Base-by-base conservation (phyloP, 2,888 invertebrate genomes). In the Petrolisthes manimaculis region DNA sequence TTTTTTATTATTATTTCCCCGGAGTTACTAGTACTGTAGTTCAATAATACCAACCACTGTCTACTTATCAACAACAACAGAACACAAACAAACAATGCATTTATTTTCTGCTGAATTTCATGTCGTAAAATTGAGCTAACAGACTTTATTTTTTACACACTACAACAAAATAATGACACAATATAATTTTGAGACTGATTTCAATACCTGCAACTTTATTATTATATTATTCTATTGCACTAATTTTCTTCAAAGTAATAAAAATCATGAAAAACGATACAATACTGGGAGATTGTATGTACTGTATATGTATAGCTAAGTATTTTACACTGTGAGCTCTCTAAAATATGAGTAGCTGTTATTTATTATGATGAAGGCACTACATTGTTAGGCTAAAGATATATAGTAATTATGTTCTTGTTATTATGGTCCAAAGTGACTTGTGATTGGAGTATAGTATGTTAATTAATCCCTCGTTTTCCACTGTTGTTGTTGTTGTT, bases 311-410 rank as follows among this genome's bases (percentile, higher is more conserved):
- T 9, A 61, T 61, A 61, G 67, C 67, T 18, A 61, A 61, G 67
- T 61, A 14, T 14, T 18, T 18, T 71, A n/a, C 14, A 14, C 9
- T 61, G 9, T 61, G 12, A 61, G 18, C 9, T 9, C 61, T 61
- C 61, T 61, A 9, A 12, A 61, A 61, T 9, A 9, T 61, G 61
- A 61, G 61, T 61, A 71, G 21, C 71, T 71, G 37, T 37, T 78
- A 24, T 78, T 82, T 61, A 61, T 84, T 84, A 77, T 82, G 56
- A 84, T 81, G 81, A 88, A 88, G 88, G 88, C 88, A 88, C 88
- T 88, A 88, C 88, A 81, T 88, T 84, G 88, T 88, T 80, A 88
- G 88, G 88, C 84, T 84, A 84, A 84, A 86, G 81, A 84, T 88
- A 75, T 37, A 37, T 37, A 37, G 37, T 37, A 37, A 37, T 37